These are phyloP conservation scores for Condylura cristata DNA, from an alignment of 2,113 vertebrate species.

Conservation along the genomic window DNA sequence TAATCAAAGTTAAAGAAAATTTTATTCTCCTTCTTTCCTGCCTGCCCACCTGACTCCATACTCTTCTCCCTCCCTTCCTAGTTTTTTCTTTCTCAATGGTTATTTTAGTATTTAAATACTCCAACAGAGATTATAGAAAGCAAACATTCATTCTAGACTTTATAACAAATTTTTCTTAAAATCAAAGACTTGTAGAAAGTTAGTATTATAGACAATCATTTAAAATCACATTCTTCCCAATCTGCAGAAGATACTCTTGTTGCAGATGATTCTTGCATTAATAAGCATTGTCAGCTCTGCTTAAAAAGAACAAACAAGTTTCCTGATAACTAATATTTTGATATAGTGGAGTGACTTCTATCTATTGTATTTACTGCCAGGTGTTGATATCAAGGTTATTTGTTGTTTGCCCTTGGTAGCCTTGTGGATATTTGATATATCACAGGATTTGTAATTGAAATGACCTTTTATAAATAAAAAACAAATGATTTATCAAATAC, in stretches of 20 bases:
- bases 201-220: constrained; percentile 19
- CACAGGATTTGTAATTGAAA: not conserved
- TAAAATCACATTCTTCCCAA: constrained; percentile 6
- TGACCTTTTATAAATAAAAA: constrained; percentile 58
- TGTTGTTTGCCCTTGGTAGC: constrained; percentile 33
- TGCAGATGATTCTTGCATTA: constrained; percentile 41
- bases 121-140: constrained; percentile 25
- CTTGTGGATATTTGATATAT: not conserved
- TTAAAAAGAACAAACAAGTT: constrained; percentile 37
- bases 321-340: constrained; percentile 49
- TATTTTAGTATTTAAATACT: constrained; percentile 50
- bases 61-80: not conserved
- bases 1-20: not conserved
- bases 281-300: constrained; percentile 10
- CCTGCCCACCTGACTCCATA: not conserved
- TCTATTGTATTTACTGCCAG: constrained; percentile 43
- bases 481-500: not conserved
- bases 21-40: too few relatives aligned
- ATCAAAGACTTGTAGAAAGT: constrained; percentile 3
- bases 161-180: constrained; percentile 41
- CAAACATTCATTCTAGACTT: constrained; percentile 55
- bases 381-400: constrained; percentile 47
- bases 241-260: constrained; percentile 11
- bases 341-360: not conserved
- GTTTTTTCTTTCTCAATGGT: not conserved